phyloP scores from a whole-genome alignment of 2,797 vertebrate species.

The Pangasius mekongensis region DNA sequence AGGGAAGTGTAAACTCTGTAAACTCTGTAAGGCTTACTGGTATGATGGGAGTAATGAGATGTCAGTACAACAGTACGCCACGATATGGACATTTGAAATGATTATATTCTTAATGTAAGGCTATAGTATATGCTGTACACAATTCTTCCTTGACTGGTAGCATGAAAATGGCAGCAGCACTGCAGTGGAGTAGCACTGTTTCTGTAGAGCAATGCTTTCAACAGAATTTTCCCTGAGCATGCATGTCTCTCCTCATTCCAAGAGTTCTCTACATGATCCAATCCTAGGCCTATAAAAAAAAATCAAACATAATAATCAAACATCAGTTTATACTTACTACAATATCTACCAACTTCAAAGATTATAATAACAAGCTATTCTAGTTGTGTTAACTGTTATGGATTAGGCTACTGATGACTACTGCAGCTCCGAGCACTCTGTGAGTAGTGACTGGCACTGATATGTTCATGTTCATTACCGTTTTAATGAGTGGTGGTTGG shows the following conservation, averaged over 20 bases:
- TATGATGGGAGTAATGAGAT: background rate
- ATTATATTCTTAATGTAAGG: background rate
- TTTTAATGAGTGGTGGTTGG: background rate
- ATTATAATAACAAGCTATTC: too few species aligned
- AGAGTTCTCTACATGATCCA: background rate
- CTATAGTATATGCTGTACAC: background rate
- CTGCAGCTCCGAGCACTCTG: too few species aligned
- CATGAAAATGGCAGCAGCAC: background rate
- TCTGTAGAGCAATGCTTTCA: background rate
- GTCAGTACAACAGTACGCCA: background rate
- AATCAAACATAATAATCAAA: too few species aligned
- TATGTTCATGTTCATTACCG: too few species aligned
- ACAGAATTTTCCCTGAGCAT: background rate
- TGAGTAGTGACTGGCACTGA: too few species aligned
- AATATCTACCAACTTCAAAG: too few species aligned
- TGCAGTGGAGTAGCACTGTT: background rate
- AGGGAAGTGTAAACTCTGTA: background rate
- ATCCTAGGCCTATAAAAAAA: too few species aligned
- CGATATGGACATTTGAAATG: background rate
- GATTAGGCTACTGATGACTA: too few species aligned
- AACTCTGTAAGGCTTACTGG: background rate
- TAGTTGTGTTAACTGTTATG: too few species aligned
- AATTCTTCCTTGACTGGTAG: background rate
- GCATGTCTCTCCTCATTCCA: background rate
- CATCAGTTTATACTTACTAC: too few species aligned